These are phyloP conservation scores for Lipotes vexillifer DNA, from an alignment of 2,113 vertebrate genomes.

Conservation along the genomic window DNA sequence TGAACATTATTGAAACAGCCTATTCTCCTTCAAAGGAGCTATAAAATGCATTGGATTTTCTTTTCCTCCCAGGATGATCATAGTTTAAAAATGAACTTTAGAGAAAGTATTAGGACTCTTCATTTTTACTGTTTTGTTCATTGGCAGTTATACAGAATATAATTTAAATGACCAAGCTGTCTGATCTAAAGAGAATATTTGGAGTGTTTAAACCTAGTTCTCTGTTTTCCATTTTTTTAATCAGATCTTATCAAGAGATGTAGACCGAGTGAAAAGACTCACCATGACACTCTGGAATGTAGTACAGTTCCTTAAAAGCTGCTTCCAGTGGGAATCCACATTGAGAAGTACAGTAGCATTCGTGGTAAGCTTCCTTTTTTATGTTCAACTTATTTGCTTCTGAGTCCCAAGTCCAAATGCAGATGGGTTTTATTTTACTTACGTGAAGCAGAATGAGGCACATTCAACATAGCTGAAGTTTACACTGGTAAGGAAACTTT, in stretches of 20 bases:
- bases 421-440: not conserved
- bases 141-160: not conserved
- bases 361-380: slow-evolving; percentile 87
- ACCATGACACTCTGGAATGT: slow-evolving; percentile 93
- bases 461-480: not conserved
- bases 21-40: not conserved
- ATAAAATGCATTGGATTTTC: not conserved
- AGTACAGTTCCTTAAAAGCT: slow-evolving; percentile 96
- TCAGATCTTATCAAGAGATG: slow-evolving; percentile 95
- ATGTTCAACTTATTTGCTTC: not conserved
- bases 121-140: not conserved
- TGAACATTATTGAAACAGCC: not conserved
- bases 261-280: slow-evolving; percentile 95
- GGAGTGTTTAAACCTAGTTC: slow-evolving; percentile 57
- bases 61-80: not conserved
- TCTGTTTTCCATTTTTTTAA: slow-evolving; percentile 38
- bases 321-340: slow-evolving; percentile 96
- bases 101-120: not conserved
- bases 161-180: not conserved
- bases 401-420: not conserved
- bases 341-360: slow-evolving; percentile 92
- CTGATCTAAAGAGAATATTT: not conserved
- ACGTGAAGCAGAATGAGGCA: not conserved
- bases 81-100: not conserved
- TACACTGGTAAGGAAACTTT: not conserved